Percentiles rank a stretch among this genome's conserved stretches.
phyloP scores from a whole-genome alignment of 2,113 vertebrate genomes.

The Rousettus leschenaultii region DNA sequence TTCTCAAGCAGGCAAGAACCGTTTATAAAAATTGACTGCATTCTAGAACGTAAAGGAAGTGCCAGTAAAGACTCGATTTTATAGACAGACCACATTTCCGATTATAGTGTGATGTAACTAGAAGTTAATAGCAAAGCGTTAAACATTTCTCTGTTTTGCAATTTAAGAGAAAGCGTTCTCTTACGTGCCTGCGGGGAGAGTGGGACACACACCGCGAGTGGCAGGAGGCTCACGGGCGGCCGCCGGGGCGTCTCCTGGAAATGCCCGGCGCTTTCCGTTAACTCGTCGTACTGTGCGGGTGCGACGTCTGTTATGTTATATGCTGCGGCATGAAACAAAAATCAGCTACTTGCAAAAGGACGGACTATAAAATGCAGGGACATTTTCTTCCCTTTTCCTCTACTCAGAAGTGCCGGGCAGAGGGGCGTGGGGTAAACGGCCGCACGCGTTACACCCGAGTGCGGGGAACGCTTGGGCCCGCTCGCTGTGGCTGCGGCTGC shows the following conservation, averaged over 20 bases:
- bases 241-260: not conserved
- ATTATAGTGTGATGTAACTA: not conserved
- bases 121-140: not conserved
- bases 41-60: not conserved
- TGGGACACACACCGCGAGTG: not conserved
- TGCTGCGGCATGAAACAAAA: not conserved
- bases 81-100: not conserved
- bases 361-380: not conserved
- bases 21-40: not conserved
- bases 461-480: not conserved
- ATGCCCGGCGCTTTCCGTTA: not conserved
- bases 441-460: too few species aligned
- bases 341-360: not conserved
- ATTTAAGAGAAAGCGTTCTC: not conserved
- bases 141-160: not conserved
- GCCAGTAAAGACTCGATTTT: not conserved
- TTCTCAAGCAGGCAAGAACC: not conserved
- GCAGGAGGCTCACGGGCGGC: not conserved
- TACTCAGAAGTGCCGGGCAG: not conserved
- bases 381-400: not conserved
- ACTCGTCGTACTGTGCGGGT: fast-evolving
- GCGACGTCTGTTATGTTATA: not conserved
- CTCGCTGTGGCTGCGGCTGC: not conserved
- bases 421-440: not conserved
- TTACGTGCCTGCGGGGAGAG: not conserved